Base-by-base conservation (phyloP, 2,797 vertebrate genomes). In the Gymnodraco acuticeps region DNA sequence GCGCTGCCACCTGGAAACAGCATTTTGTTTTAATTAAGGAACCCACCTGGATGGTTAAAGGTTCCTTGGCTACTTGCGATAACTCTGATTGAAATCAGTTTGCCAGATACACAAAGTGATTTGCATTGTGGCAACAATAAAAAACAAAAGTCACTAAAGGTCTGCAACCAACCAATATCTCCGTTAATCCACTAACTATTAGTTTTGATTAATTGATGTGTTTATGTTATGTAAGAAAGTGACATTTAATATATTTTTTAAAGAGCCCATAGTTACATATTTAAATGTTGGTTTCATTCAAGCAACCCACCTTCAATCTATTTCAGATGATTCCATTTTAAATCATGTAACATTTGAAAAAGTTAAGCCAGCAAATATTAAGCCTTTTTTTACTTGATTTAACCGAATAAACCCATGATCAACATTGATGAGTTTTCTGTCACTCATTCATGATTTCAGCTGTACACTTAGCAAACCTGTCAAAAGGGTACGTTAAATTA, bases 31-130 rank as follows among this genome's bases (percentile, higher is more conserved):
- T 77, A 87, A 88, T 73, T 80, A 70, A 84, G 52, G 56, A 59
- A 71, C 58, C 83, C 83, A 81, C 87, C 54, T 80, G 80, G 75
- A 52, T 78, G 65, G 33, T 75, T 82, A 81, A 73, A 73, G 14
- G 70, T 62, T 78, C 52, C 19, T 48, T 1, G 2, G 60, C 68
- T 86, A 56, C 23, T 13, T 70, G 59, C 74, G 64, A 71, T 50
- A 61, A 53, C 1, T 1, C 41, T 10, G 31, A 17, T 7, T 53
- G 46, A 66, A 70, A 50, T 27, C 46, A 27, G 38, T 47, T 20
- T 20, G 38, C 61, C 53, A 67, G 50, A 53, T 64, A 7, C 8
- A 42, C 5, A 10, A 16, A 10, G 15, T 43, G 17, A 75, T 56
- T 17, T 54, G 20, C 31, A 77, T 46, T 33, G 13, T 47, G 38